These are phyloP conservation scores for Solenodon paradoxus DNA, from an alignment of 2,113 vertebrate species.

Conservation along the genomic window DNA sequence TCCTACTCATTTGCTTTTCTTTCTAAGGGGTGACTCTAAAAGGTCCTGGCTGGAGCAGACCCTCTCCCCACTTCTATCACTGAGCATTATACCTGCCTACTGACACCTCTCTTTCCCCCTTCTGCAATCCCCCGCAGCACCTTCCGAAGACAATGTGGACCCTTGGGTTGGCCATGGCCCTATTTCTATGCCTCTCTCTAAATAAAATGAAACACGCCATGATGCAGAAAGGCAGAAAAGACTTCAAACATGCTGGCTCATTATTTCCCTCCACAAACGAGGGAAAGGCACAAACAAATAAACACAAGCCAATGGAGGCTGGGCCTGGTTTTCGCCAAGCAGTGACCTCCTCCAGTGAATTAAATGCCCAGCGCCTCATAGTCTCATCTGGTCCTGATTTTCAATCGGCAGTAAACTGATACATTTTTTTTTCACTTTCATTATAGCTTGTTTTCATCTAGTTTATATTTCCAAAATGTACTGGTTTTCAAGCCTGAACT, in stretches of 20 bases:
- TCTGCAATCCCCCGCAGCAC: neutral
- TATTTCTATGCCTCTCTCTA: conserved; percentile 14
- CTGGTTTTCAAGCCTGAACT: conserved; percentile 77
- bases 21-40: too few relatives aligned
- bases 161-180: neutral
- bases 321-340: conserved; percentile 69
- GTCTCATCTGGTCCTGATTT: conserved; percentile 84
- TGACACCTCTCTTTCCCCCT: neutral
- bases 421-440: conserved; percentile 72
- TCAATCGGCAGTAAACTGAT: conserved; percentile 77
- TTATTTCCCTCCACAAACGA: conserved; percentile 77
- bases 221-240: conserved; percentile 70
- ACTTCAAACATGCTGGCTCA: conserved; percentile 71
- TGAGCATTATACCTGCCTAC: neutral
- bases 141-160: conserved; percentile 42
- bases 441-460: conserved; percentile 81
- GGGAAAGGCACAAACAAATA: conserved; percentile 72
- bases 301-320: conserved; percentile 53
- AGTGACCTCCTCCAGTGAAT: conserved; percentile 76
- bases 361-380: conserved; percentile 77
- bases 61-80: neutral
- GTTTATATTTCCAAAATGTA: conserved; percentile 71
- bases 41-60: neutral
- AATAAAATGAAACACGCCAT: conserved; percentile 51
- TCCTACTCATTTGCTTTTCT: neutral